Base-by-base conservation (phyloP, 2,113 vertebrate genomes). In the Grus americana region DNA sequence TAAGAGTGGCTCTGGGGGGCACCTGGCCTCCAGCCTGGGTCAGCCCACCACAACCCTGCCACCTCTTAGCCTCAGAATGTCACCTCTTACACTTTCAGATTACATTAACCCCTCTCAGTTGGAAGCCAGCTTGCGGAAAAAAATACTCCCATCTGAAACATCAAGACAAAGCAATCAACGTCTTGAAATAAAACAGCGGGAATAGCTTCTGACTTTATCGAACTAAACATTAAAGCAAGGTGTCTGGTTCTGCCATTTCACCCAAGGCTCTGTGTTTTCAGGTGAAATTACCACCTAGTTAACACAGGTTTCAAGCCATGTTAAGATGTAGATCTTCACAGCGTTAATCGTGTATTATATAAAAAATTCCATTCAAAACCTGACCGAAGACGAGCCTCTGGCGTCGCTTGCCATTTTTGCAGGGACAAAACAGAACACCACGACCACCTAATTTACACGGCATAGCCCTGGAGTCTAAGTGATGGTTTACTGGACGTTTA, bases 401-500 rank as follows among this genome's bases (percentile, higher is more conserved):
- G 23, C 42, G 73, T 6, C 4, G 47, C 22, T 27, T 61, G 52
- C 15, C 38, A 24, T 12, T 87, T 34, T 5, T 26, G 49, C 3
- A 16, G 49, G 34, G 17, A 78, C 67, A 73, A 49, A 66, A 9
- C 15, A 36, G 13, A 46, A 49, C 23, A n/a, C 38, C 38, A 26
- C 1, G 1, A 46, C 11, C 50, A 73, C 14, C 9, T 65, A 11
- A 29, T 12, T 9, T 5, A 14, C 9, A 38, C 4, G 21, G 15
- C 8, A 34, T 0, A 63, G 5, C 34, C 78, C 58, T 24, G 23
- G 81, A 34, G 10, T 0, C 0, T 11, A 50, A 63, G 32, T 0
- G 29, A 70, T 2, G 18, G 7, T 26, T 46, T 74, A 26, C 55
- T 59, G 57, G 38, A 4, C 47, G 18, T 62, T 67, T 46, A 88